These are phyloP conservation scores for Alauda arvensis DNA, from an alignment of 2,797 vertebrate genomes.

Conservation along the genomic window DNA sequence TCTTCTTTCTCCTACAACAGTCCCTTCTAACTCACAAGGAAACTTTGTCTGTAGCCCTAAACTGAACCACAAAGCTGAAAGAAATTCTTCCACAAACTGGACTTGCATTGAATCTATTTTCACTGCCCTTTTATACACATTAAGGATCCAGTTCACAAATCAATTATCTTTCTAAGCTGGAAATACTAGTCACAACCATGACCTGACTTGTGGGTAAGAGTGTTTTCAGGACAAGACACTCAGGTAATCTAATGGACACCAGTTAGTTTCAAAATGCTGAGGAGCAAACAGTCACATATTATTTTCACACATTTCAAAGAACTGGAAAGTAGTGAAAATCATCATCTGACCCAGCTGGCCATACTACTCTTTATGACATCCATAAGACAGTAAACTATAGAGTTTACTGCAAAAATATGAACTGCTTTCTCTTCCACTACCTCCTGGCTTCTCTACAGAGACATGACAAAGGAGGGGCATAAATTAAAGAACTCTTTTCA, in stretches of 20 bases:
- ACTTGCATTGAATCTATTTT: not conserved
- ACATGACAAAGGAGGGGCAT: not conserved
- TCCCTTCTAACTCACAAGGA: not conserved
- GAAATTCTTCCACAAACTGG: not conserved
- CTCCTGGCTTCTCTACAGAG: not conserved
- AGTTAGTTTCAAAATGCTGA: not conserved
- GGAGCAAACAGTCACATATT: not conserved
- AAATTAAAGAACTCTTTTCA: not conserved
- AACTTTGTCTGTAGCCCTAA: not conserved
- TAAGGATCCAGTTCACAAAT: not conserved
- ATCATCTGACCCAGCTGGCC: not conserved
- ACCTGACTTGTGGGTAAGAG: not conserved
- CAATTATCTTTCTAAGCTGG: not conserved
- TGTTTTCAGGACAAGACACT: not conserved
- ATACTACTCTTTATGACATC: not conserved
- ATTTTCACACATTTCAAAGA: not conserved
- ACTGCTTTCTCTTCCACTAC: not conserved
- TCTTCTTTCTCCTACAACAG: not conserved
- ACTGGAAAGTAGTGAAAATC: not conserved
- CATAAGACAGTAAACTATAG: not conserved
- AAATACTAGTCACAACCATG: not conserved
- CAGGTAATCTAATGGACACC: not conserved
- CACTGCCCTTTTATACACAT: not conserved
- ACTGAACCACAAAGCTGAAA: not conserved
- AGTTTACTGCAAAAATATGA: not conserved